phyloP scores from a whole-genome alignment of 2,888 invertebrate genomes.

The Proisotoma minuta region DNA sequence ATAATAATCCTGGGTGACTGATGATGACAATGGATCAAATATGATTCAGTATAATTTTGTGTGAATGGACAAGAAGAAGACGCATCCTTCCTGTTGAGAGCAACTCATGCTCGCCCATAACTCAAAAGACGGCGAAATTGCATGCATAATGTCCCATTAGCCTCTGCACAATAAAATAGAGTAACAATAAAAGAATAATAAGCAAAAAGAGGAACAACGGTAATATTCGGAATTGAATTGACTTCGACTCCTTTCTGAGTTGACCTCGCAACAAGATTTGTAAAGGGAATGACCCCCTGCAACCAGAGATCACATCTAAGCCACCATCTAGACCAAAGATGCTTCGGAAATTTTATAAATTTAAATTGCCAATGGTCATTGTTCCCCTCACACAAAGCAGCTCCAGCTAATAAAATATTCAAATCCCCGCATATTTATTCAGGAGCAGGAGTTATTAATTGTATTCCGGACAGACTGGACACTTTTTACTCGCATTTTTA shows the following conservation, averaged over 20 bases:
- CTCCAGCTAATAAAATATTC: conserved; percentile 2
- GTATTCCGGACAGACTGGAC: conserved; percentile 1
- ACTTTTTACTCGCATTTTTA: conserved; percentile 5
- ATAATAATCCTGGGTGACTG: not conserved
- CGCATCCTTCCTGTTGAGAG: conserved; percentile 1
- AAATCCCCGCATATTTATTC: not conserved
- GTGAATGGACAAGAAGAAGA: conserved; percentile 1
- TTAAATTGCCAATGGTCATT: conserved; percentile 5
- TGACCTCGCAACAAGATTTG: not conserved
- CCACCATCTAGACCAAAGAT: not conserved
- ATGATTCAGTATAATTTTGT: not conserved
- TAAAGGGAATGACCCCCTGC: conserved; percentile 3
- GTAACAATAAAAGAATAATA: conserved; percentile 6
- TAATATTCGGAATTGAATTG: conserved; percentile 5
- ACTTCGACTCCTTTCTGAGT: conserved; percentile 3
- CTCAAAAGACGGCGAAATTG: not conserved
- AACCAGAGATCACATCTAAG: not conserved
- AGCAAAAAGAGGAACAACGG: conserved; percentile 6
- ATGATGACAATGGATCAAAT: conserved; percentile 5
- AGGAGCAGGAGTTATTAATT: conserved; percentile 3
- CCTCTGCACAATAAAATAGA: conserved; percentile 1
- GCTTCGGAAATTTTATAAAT: not conserved
- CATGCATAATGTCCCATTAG: conserved; percentile 4
- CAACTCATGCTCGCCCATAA: conserved; percentile 4
- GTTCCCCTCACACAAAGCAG: not conserved